Evolutionary conservation across 2,888 invertebrate genomes (phyloP).

Genomic region (Helleia helle): DNA sequence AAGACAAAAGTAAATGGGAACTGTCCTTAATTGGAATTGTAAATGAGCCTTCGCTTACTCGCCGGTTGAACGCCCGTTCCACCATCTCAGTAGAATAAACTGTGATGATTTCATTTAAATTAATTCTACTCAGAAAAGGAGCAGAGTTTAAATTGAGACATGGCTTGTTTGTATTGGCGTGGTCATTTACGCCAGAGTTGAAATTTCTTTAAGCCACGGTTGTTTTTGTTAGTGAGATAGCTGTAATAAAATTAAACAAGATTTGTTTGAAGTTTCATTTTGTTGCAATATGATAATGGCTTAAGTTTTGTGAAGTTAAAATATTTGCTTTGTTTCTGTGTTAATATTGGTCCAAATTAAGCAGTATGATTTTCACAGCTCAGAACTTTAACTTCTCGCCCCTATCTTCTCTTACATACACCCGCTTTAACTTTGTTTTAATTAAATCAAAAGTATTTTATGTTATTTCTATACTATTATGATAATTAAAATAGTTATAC

Average conservation of each 20-base stretch:
- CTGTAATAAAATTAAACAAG: not conserved
- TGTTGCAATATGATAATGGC: not conserved
- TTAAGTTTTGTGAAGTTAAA: not conserved
- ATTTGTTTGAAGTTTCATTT: not conserved
- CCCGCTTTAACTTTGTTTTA: no score
- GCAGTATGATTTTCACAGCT: not conserved
- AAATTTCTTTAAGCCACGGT: not conserved
- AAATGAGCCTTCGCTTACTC: slow-evolving; percentile 68
- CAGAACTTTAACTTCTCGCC: not conserved
- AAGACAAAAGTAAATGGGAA: slow-evolving; percentile 67
- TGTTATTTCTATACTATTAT: no score
- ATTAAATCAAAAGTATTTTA: no score
- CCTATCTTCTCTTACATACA: no score
- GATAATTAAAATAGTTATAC: no score
- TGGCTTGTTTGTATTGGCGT: not conserved
- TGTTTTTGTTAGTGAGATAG: no score
- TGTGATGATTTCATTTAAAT: slow-evolving; percentile 70
- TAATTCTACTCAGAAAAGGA: slow-evolving; percentile 40
- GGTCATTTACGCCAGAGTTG: not conserved
- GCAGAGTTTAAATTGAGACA: not conserved
- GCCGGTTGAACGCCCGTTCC: slow-evolving; percentile 56
- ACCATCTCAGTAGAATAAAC: slow-evolving; percentile 63
- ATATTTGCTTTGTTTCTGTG: not conserved
- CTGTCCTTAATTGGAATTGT: slow-evolving; percentile 70
- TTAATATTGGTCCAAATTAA: not conserved